Base-by-base conservation (phyloP, 2,888 invertebrate species). In the Phoenoteleia sp. region DNA sequence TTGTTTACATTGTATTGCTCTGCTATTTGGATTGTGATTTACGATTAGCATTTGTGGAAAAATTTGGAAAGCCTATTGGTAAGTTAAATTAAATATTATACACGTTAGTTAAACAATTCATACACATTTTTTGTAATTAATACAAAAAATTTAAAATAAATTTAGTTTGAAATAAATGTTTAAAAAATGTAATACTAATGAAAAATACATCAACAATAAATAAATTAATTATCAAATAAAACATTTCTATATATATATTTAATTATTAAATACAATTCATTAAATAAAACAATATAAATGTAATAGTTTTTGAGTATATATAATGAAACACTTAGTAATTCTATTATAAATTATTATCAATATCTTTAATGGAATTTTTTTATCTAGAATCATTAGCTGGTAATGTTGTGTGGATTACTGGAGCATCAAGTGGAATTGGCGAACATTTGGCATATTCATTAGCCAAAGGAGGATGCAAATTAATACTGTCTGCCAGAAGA, bases 381-480 rank as follows among this genome's bases (percentile, higher is more conserved):
- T 76, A 84, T 89, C 56, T 81, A 95, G 96, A 94, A 42, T 91
- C 93, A 2, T 92, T 96, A 66, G 93, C 94, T 49, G 96, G 96
- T 0, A 96, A 97, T 93, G 97, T 97, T 3, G 96, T 97, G 1
- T 98, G 98, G 96, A 96, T 98, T 87, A 97, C 97, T 0, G 98
- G 98, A 47, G 97, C 97, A 0, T 97, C 97, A 0, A 97, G 97
- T 94, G 98, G 98, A 13, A 97, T 98, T 84, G 98, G 98, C 2
- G 96, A 97, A 93, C 93, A 95, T 85, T 94, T 97, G 56, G 97
- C 97, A 0, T 94, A 96, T 84, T 95, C 95, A 19, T 93, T 97
- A 62, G 96, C 97, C 0, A 95, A 95, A 89, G 94, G 94, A 89
- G 96, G 96, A 5, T 96, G 96, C 1, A 96, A 96, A 91, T 91